phyloP scores from a whole-genome alignment of 2,797 vertebrate species.

The Okamejei kenojei region DNA sequence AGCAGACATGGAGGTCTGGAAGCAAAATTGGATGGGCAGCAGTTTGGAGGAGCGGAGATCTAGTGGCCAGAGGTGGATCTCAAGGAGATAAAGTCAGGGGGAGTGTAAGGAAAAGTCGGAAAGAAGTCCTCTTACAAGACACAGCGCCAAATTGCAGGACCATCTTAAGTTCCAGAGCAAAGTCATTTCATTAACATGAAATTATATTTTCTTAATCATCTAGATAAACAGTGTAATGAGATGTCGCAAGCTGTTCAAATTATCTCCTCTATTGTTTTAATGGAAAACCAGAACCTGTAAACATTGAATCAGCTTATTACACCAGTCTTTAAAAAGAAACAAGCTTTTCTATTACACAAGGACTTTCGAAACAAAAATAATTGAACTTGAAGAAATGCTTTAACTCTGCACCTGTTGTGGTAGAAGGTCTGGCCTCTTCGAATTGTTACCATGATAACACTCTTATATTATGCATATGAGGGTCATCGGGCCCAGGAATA shows the following conservation, averaged over 20 bases:
- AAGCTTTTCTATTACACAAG: neutral
- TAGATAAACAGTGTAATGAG: constrained; percentile 16
- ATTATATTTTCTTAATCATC: constrained; percentile 22
- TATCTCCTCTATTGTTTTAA: constrained; percentile 26
- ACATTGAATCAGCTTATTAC: constrained; percentile 17
- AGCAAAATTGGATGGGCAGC: neutral
- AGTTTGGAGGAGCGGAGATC: neutral
- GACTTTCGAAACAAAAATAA: neutral
- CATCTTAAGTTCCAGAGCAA: neutral
- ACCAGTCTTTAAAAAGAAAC: constrained; percentile 12
- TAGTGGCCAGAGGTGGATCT: neutral
- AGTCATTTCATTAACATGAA: neutral
- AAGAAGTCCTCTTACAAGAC: neutral
- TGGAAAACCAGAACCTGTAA: constrained; percentile 25
- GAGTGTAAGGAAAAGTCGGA: neutral
- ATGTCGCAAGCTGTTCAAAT: constrained; percentile 34
- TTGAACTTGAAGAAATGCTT: neutral
- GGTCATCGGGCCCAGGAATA: neutral
- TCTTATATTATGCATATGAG: neutral
- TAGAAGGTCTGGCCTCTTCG: neutral
- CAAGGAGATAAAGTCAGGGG: neutral
- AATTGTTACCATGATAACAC: constrained; percentile 8
- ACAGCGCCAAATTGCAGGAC: neutral
- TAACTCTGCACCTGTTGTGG: neutral
- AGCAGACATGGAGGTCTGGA: neutral